phyloP scores from a whole-genome alignment of 2,113 vertebrate species.

The Hypocryptadius cinnamomeus region DNA sequence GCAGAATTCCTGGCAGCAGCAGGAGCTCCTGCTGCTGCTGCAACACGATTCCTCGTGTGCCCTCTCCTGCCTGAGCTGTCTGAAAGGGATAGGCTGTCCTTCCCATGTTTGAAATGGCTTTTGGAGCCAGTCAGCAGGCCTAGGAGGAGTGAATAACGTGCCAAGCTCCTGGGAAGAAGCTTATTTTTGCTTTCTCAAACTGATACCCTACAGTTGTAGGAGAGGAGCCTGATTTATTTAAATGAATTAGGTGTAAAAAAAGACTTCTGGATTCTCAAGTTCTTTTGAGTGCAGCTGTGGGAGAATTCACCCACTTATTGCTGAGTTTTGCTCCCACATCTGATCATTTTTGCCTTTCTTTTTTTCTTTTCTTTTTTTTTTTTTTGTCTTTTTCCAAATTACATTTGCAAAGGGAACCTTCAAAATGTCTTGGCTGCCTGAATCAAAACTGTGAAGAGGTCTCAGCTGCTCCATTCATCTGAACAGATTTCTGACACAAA shows the following conservation, averaged over 20 bases:
- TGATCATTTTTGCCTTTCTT: background rate
- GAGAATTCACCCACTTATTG: background rate
- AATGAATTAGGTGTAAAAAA: background rate
- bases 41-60: background rate
- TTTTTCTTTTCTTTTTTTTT: background rate
- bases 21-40: background rate
- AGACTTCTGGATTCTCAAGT: background rate
- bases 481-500: background rate
- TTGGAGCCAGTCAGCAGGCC: background rate
- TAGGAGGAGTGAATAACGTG: background rate
- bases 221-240: background rate
- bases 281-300: background rate
- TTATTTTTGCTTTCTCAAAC: background rate
- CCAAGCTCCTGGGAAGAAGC: background rate
- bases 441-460: constrained; percentile 34
- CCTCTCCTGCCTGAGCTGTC: background rate
- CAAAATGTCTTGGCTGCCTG: constrained; percentile 2
- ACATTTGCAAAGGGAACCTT: background rate
- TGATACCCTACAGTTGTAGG: background rate
- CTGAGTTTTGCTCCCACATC: background rate
- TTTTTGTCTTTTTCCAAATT: background rate
- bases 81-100: background rate
- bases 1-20: background rate
- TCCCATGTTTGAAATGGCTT: background rate
- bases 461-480: constrained; percentile 44